Evolutionary conservation across 1,140 invertebrate species (phyloP).

Genomic region (Tribolium castaneum): DNA sequence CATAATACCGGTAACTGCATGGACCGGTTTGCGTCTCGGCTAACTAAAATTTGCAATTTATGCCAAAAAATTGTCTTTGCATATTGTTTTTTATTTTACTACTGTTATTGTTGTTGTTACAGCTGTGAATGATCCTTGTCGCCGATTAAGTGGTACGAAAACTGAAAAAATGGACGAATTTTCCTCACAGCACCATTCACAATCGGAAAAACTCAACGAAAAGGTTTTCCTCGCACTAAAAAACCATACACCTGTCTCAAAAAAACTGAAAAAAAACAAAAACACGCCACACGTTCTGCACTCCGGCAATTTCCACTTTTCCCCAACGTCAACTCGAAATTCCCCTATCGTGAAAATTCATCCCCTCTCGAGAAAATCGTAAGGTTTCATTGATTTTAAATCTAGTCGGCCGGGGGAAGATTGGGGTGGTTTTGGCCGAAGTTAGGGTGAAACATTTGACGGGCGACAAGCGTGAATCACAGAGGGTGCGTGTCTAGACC

Average conservation of each 20-base stretch:
- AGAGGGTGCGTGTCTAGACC: background rate
- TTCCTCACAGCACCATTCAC: too few relatives aligned
- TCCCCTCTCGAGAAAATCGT: background rate
- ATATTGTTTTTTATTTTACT: background rate
- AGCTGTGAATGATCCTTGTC: too few relatives aligned
- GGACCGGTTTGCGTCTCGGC: slow-evolving; percentile 24
- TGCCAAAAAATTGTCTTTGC: background rate
- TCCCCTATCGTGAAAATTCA: slow-evolving; percentile 7
- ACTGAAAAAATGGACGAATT: too few relatives aligned
- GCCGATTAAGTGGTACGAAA: too few relatives aligned
- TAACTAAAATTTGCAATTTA: slow-evolving; percentile 14
- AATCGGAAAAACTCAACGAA: background rate
- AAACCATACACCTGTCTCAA: background rate
- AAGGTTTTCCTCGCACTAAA: background rate
- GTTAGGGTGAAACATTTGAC: background rate
- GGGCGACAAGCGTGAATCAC: background rate
- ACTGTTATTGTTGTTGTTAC: too few relatives aligned
- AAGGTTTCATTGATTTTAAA: slow-evolving; percentile 10
- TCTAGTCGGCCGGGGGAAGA: background rate
- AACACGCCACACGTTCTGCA: slow-evolving; percentile 28
- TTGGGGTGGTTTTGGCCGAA: background rate
- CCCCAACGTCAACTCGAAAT: slow-evolving; percentile 11
- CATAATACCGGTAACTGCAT: slow-evolving; percentile 49
- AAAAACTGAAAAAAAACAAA: slow-evolving; percentile 33
- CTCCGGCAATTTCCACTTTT: slow-evolving; percentile 30